These are phyloP conservation scores for Protobothrops flavoviridis DNA, from an alignment of 2,113 vertebrate species.

Conservation along the genomic window DNA sequence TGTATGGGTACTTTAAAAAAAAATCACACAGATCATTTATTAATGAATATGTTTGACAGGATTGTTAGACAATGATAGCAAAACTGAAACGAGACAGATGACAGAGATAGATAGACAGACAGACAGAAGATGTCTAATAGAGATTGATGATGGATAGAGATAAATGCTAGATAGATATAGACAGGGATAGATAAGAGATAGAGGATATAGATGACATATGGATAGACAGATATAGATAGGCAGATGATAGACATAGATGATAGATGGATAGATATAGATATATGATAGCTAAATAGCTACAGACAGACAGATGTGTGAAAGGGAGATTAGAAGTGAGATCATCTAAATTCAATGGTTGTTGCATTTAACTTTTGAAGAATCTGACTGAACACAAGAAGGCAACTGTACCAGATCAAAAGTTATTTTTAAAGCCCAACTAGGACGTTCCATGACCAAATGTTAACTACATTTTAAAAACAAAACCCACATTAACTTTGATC, in stretches of 20 bases:
- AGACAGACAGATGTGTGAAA: neutral
- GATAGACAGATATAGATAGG: neutral
- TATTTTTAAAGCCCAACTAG: neutral
- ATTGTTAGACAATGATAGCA: neutral
- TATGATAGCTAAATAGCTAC: neutral
- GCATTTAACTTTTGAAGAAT: neutral
- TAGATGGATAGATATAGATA: neutral
- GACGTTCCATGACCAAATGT: neutral
- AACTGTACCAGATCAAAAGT: neutral
- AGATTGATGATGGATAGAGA: neutral
- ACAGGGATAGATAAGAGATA: neutral
- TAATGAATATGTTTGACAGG: neutral
- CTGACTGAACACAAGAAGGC: neutral
- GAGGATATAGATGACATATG: neutral
- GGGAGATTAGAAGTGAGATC: neutral
- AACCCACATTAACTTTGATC: neutral
- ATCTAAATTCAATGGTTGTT: neutral
- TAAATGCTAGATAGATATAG: neutral
- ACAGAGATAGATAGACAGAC: neutral
- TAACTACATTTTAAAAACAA: slow-evolving; percentile 2
- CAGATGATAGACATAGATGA: neutral
- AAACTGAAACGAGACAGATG: neutral
- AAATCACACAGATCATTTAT: neutral
- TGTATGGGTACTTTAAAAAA: neutral
- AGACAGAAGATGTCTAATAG: neutral